Conservation (phyloP, 1,140 invertebrate genomes). For the Matsumurasca onukii region DNA sequence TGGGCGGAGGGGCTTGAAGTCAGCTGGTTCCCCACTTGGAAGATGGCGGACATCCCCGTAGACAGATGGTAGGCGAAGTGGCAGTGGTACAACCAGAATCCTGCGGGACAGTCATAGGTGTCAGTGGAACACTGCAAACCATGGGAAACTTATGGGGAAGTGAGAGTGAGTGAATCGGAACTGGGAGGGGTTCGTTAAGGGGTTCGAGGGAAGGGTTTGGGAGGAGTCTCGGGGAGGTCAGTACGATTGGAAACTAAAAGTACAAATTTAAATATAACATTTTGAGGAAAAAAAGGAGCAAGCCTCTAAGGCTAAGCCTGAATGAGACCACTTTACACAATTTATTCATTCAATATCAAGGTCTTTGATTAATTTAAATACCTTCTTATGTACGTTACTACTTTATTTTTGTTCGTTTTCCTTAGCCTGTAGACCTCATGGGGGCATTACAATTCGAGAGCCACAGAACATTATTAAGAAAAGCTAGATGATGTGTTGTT, state of each 20-base stretch:
- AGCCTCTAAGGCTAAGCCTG: too few relatives aligned
- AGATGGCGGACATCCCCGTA: conserved; percentile 52
- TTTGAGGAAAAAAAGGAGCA: background rate
- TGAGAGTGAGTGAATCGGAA: background rate
- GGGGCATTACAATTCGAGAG: too few relatives aligned
- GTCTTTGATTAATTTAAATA: too few relatives aligned
- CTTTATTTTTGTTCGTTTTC: too few relatives aligned
- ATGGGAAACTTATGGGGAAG: background rate
- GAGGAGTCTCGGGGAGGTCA: background rate
- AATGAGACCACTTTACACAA: too few relatives aligned
- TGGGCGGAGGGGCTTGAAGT: conserved; percentile 48
- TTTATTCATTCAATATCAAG: too few relatives aligned
- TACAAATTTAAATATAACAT: background rate
- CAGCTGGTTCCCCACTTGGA: conserved; percentile 52
- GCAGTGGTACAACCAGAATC: conserved; percentile 57
- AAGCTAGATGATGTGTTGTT: too few relatives aligned
- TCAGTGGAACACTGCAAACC: background rate
- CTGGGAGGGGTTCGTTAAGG: background rate
- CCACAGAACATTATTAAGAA: too few relatives aligned
- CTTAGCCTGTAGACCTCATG: too few relatives aligned
- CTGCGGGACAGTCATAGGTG: conserved; percentile 42
- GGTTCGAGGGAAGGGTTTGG: background rate
- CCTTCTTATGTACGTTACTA: too few relatives aligned
- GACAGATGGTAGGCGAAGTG: conserved; percentile 53
- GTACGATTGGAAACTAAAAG: background rate